phyloP scores from a whole-genome alignment of 2,888 invertebrate species.

The Hemaris fuciformis region DNA sequence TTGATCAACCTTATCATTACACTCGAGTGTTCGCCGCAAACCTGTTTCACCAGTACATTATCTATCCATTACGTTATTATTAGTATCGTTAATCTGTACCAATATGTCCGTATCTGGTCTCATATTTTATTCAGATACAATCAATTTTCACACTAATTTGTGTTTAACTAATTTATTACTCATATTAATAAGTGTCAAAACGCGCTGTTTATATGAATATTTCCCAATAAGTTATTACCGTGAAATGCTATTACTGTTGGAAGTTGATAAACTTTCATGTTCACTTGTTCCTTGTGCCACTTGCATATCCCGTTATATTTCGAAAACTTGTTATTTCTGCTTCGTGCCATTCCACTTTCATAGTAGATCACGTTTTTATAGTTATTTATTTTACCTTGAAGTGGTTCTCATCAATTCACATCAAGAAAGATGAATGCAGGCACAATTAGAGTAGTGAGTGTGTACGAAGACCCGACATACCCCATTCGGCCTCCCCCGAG shows the following conservation, averaged over 20 bases:
- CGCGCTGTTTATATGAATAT: neutral
- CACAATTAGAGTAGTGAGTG: neutral
- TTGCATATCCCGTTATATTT: neutral
- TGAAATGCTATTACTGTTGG: neutral
- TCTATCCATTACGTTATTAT: constrained; percentile 13
- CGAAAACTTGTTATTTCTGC: neutral
- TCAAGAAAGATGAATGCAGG: neutral
- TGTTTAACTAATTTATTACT: neutral
- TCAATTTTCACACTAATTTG: neutral
- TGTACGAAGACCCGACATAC: no score
- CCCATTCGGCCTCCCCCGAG: no score
- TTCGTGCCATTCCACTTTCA: neutral
- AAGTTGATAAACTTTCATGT: neutral
- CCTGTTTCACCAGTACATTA: constrained; percentile 5
- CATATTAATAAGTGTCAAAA: neutral
- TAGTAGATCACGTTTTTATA: neutral
- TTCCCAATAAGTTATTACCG: neutral
- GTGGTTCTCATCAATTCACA: neutral
- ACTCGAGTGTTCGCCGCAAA: constrained; percentile 15
- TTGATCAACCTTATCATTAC: constrained; percentile 16
- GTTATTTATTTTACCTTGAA: neutral
- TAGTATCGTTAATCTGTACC: neutral
- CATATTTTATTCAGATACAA: neutral
- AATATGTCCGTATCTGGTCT: neutral
- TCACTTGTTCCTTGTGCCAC: neutral